Conservation (phyloP, 2,888 invertebrate species). For the Celastrina argiolus region DNA sequence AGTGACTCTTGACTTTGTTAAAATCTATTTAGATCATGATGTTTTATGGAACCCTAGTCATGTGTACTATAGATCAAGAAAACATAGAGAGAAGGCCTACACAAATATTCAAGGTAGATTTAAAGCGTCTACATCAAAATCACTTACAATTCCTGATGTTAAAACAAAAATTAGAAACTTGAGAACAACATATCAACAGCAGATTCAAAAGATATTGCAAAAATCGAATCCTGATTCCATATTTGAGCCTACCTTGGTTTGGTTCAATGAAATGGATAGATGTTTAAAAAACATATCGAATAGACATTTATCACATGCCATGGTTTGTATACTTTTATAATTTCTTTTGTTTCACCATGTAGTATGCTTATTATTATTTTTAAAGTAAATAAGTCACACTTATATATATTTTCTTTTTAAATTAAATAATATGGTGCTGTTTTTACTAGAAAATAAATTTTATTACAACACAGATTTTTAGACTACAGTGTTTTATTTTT, state of each 20-base stretch:
- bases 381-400: too few species aligned
- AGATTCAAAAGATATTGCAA: conserved; percentile 64
- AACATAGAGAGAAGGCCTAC: conserved; percentile 59
- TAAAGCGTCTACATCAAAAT: conserved; percentile 48
- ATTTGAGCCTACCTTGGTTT: conserved; percentile 58
- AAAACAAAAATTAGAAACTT: conserved; percentile 71
- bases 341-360: background rate
- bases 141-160: conserved; percentile 54
- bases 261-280: conserved; percentile 67
- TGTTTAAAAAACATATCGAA: conserved; percentile 58
- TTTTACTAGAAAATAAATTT: too few species aligned
- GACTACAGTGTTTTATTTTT: background rate
- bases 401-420: too few species aligned
- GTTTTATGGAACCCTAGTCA: conserved; percentile 70
- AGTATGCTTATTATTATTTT: background rate
- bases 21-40: conserved; percentile 67
- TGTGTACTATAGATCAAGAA: conserved; percentile 57
- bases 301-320: conserved; percentile 39
- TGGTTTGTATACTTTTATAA: conserved; percentile 11
- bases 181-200: conserved; percentile 67
- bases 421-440: too few species aligned
- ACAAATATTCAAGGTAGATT: conserved; percentile 52
- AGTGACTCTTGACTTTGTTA: conserved; percentile 67
- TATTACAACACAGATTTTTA: too few species aligned
- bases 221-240: conserved; percentile 58